These are phyloP conservation scores for Brachystomella parvula DNA, from an alignment of 1,140 invertebrate species.

Conservation along the genomic window DNA sequence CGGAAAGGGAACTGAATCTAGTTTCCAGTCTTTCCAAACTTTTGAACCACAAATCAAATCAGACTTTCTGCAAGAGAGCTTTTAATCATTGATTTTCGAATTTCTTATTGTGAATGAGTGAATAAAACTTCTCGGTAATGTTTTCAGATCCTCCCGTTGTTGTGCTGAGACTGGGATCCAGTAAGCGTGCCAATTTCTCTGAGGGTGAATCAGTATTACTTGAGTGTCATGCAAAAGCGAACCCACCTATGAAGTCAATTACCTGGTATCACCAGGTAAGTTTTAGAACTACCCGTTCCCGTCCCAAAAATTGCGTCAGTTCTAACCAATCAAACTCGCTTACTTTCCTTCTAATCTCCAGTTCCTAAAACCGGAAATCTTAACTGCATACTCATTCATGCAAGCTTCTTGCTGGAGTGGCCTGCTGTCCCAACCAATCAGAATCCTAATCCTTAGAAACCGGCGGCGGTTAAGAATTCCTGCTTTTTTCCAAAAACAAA, in stretches of 20 bases:
- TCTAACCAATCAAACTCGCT: neutral
- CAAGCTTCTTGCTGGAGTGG: neutral
- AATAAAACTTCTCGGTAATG: neutral
- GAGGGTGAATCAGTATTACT: conserved; percentile 35
- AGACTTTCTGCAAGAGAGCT: neutral
- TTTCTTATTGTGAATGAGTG: neutral
- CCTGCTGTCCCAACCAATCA: neutral
- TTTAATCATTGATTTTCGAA: neutral
- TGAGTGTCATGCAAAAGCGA: conserved; percentile 71
- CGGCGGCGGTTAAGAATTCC: neutral
- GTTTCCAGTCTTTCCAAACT: neutral
- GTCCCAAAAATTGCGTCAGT: neutral
- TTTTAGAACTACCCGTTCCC: conserved; percentile 37
- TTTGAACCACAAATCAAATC: neutral
- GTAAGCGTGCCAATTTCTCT: conserved; percentile 27
- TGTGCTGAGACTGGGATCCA: conserved; percentile 27
- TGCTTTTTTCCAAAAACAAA: neutral
- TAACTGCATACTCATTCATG: neutral
- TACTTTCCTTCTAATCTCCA: neutral
- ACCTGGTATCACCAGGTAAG: conserved; percentile 78
- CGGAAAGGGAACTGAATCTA: neutral
- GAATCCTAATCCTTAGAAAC: neutral
- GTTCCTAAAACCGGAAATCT: neutral
- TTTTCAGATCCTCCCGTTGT: conserved; percentile 30
- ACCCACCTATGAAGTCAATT: conserved; percentile 75